These are phyloP conservation scores for Albula glossodonta DNA, from an alignment of 2,113 vertebrate species.

Conservation along the genomic window DNA sequence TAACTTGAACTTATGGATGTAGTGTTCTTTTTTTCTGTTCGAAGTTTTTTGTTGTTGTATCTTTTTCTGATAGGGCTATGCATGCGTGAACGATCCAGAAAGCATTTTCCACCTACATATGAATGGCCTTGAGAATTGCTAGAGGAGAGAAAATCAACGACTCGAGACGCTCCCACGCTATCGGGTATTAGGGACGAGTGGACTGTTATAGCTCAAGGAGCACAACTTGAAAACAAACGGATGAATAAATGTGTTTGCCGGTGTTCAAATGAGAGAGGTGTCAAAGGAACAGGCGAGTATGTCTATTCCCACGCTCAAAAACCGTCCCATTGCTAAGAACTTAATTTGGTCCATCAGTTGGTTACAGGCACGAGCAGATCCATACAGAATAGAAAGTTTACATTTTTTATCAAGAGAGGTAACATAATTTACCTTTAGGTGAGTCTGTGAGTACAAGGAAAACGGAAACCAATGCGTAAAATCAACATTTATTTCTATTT, in stretches of 20 bases:
- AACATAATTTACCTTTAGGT: too few relatives aligned
- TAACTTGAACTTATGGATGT: neutral
- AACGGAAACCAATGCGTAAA: neutral
- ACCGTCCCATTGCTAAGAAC: neutral
- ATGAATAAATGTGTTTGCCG: neutral
- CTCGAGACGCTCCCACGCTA: slow-evolving; percentile 6
- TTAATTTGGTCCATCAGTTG: neutral
- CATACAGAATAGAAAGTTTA: too few relatives aligned
- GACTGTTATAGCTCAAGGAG: neutral
- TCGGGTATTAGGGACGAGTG: slow-evolving; percentile 7
- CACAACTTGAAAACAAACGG: neutral
- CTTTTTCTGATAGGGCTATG: neutral
- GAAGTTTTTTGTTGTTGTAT: neutral
- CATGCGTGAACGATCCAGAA: neutral
- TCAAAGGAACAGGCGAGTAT: neutral
- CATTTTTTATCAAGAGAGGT: too few relatives aligned
- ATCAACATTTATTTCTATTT: too few relatives aligned
- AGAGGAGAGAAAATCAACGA: neutral
- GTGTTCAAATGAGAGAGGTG: neutral
- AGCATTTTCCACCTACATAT: neutral
- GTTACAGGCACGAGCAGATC: too few relatives aligned
- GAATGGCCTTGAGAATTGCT: neutral
- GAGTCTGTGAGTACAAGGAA: too few relatives aligned
- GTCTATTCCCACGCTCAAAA: neutral
- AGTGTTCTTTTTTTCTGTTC: neutral